A percentile compares a stretch with the other conserved stretches of the same genome.
phyloP scores from a whole-genome alignment of 2,888 invertebrate species.

The Empis stercorea region DNA sequence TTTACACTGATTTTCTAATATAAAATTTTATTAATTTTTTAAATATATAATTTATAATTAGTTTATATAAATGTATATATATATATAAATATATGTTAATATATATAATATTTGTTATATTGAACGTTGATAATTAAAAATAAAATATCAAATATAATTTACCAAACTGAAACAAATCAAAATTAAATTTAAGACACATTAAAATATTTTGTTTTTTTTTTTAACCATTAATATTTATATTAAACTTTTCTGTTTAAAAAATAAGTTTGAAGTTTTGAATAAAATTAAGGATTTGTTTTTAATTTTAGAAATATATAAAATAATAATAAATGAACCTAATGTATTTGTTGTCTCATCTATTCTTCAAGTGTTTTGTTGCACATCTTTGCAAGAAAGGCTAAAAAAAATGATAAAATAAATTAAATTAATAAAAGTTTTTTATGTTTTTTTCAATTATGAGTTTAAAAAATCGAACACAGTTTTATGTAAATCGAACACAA shows the following conservation, averaged over 20 bases:
- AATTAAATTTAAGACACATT: neutral
- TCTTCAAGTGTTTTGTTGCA: conserved; percentile 46
- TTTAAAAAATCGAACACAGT: too few species aligned
- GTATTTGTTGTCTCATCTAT: conserved; percentile 16
- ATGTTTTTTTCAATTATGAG: neutral
- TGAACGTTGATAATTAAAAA: neutral
- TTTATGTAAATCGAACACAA: too few species aligned
- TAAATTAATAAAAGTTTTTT: neutral
- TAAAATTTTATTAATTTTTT: too few species aligned
- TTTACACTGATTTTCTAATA: too few species aligned
- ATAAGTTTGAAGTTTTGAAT: neutral
- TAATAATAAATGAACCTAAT: conserved; percentile 15
- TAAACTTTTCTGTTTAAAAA: neutral
- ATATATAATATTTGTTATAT: too few species aligned
- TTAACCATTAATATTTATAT: too few species aligned
- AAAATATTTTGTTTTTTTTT: too few species aligned
- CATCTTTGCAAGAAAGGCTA: conserved; percentile 83
- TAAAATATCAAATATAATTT: neutral
- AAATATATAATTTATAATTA: too few species aligned
- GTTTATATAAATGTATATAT: too few species aligned
- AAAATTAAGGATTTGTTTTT: neutral
- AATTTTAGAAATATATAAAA: too few species aligned
- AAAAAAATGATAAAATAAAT: conserved; percentile 23
- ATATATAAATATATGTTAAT: too few species aligned
- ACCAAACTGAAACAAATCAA: neutral